Base-by-base conservation (phyloP, 2,113 vertebrate species). In the Saiga tatarica region DNA sequence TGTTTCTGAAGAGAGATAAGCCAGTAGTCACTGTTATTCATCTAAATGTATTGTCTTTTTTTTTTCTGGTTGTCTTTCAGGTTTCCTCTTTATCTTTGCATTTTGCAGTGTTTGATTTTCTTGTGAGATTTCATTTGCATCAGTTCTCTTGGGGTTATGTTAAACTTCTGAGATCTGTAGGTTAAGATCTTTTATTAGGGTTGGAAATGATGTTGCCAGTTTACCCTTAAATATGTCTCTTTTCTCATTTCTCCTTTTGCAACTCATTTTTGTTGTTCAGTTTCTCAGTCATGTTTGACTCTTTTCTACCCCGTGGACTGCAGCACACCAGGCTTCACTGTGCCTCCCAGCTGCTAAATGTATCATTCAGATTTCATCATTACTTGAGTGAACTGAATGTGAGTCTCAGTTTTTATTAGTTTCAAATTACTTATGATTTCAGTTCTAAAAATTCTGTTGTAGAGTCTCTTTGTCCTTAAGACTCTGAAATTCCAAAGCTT, bases 401-500 rank as follows among this genome's bases (percentile, higher is more conserved):
- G 60, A 45, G 74, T 47, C 19, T 78, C 78, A 36, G 28, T 96
- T 89, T 96, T 89, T 85, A 85, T 89, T 64, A 62, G 64, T 33
- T 78, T 89, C 55, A 67, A 85, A 55, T 85, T 83, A 84, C 53
- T 83, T 96, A 64, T 47, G 13, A 84, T 78, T 96, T 89, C 57
- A 79, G 8, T 79, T 79, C 45, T 79, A 50, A 47, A 96, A 19
- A 78, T 85, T 47, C 47, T 60, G 19, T 78, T 85, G 30, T 6
- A 50, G 47, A 85, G 3, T 79, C 78, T 84, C n/a, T 96, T 84
- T 84, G 42, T 78, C 23, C 25, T 62, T 30, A 85, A 89, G 86
- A 39, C 23, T 85, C 30, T 79, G 47, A 89, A 93, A 93, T 93
- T 57, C 91, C 47, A 74, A n/a, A 96, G 17, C 79, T 89, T 85